phyloP scores from a whole-genome alignment of 2,113 vertebrate genomes.

The Leptodactylus fuscus region DNA sequence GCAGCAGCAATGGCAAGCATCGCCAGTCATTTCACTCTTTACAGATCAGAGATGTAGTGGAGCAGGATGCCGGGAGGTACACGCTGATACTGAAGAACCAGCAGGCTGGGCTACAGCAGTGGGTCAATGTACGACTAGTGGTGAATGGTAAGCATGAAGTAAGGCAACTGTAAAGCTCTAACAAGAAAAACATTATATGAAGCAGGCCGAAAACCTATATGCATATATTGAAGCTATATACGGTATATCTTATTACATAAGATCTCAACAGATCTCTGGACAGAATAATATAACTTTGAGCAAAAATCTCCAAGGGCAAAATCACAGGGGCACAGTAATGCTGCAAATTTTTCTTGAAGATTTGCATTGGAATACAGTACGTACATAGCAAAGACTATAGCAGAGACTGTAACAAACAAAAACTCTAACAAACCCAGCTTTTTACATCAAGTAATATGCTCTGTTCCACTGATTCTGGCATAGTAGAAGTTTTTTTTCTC shows the following conservation, averaged over 20 bases:
- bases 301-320: too few species aligned
- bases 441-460: too few species aligned
- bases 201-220: neutral
- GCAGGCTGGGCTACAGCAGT: constrained; percentile 78
- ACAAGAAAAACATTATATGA: neutral
- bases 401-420: too few species aligned
- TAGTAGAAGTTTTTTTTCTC: too few species aligned
- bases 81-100: constrained; percentile 82
- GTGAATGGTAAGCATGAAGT: constrained; percentile 84
- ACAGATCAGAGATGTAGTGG: constrained; percentile 89
- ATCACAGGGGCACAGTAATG: too few species aligned
- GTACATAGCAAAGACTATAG: too few species aligned
- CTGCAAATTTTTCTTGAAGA: too few species aligned
- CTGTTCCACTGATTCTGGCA: too few species aligned
- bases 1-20: constrained; percentile 72
- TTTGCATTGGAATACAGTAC: too few species aligned
- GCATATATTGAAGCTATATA: neutral
- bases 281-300: neutral
- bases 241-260: neutral
- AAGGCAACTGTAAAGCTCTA: neutral
- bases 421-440: too few species aligned
- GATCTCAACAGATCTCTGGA: neutral
- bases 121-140: constrained; percentile 84
- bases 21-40: constrained; percentile 83
- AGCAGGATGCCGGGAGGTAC: constrained; percentile 86